Base-by-base conservation (phyloP, 2,888 invertebrate species). In the Graphium colonna region DNA sequence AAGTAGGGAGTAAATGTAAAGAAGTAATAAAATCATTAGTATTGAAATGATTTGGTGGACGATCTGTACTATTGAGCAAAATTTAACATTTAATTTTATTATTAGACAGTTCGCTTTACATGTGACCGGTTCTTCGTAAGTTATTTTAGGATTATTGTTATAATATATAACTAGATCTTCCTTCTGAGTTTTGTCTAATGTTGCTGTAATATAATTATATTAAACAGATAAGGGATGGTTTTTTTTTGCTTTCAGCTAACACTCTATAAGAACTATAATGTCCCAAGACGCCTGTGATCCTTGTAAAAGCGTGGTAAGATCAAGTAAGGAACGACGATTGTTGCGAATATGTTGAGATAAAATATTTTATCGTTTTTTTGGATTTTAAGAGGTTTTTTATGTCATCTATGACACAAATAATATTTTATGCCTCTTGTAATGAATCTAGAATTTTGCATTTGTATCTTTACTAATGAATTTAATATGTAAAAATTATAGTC, bases 301-400 rank as follows among this genome's bases (percentile, higher is more conserved):
- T n/a, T n/a, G n/a, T n/a, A n/a, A n/a, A n/a, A 38, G 38, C 5
- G 38, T 38, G 7, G 13, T 38, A 13, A 38, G 13, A 38, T 38
- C 2, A 8, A 3, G 38, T 15, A 38, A 13, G 1, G n/a, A 12
- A 13, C 15, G 13, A 7, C 13, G 1, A 13, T 12, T 38, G 15
- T 62, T 65, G 1, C 62, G 54, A 12, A 63, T 64, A 46, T 67
- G 65, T 55, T 65, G 64, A 0, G 51, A 51, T 7, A 61, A 45
- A 7, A 60, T 8, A 41, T 2, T 62, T 2, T 12, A 5, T 3
- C 13, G n/a, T 13, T 3, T 13, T 13, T 7, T 38, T 38, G 12
- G n/a, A 13, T 38, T 1, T 4, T 12, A 38, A 13, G 12, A 12
- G 38, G 9, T 38, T 38, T 12, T 12, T 12, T 2, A 12, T 13